Base-by-base conservation (phyloP, 1,140 invertebrate genomes). In the Caenorhabditis brenneri region DNA sequence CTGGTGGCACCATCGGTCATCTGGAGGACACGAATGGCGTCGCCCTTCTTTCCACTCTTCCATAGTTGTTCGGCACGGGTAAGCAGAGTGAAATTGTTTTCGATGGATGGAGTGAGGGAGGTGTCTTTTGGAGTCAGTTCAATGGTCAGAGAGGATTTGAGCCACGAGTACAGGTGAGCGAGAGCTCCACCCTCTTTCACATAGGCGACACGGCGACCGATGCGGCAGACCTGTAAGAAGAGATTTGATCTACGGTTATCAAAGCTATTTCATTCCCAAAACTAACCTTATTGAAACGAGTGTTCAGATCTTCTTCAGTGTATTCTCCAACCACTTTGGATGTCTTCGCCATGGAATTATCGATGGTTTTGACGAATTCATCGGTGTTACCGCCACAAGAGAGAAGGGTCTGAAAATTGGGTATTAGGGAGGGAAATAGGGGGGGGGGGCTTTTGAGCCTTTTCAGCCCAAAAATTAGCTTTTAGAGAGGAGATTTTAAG, bases 251-350 rank as follows among this genome's bases (percentile, higher is more conserved):
- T n/a, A n/a, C n/a, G 39, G 39, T 42, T 42, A 12, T 42, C 5
- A 42, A 6, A 6, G 39, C 39, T 42, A 6, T 12, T 42, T 12
- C 39, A 42, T 42, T 42, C 12, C 5, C 39, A n/a, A n/a, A n/a
- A n/a, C 12, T 42, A 6, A 42, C 39, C 31, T 82, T 82, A 24
- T 69, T 74, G 58, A 82, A 82, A n/a, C 81, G 81, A 7, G 81
- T 48, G 15, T 82, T 82, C 9, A 82, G 81, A 36, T 82, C 81
- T 24, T 82, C 58, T 39, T 69, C 36, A 2, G 81, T 82, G 60
- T 69, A 82, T 39, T 82, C 81, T 19, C 81, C 81, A 6, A 33
- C 22, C 12, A 82, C 60, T 51, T 53, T 51, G 1, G 55, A 48
- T 5, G 46, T 74, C 39, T 82, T 82, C 4, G 55, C n/a, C 55